phyloP scores from a whole-genome alignment of 2,113 vertebrate species.

The Poeciliopsis turrubarensis region DNA sequence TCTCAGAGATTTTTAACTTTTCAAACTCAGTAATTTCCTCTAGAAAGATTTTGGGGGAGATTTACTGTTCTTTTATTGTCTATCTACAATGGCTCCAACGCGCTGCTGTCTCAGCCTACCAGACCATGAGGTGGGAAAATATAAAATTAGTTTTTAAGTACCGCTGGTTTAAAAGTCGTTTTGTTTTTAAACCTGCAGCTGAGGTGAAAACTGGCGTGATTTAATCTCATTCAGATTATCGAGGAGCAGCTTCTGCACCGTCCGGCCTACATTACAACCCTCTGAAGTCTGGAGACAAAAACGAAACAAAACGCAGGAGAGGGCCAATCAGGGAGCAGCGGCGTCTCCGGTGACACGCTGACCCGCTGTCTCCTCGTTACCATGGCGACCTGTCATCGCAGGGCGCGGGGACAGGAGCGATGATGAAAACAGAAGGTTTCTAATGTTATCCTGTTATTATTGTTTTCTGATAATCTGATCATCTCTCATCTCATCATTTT shows the following conservation, averaged over 20 bases:
- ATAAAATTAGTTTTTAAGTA: no score
- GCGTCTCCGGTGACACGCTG: slow-evolving; percentile 72
- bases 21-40: no score
- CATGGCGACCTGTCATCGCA: slow-evolving; percentile 66
- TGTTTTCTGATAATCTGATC: slow-evolving; percentile 11
- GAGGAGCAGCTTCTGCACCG: slow-evolving; percentile 15
- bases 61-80: no score
- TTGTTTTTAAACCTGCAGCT: neutral
- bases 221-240: neutral
- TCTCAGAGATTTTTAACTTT: no score
- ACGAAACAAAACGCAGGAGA: neutral
- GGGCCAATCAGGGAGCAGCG: slow-evolving; percentile 63
- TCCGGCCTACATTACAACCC: slow-evolving; percentile 49
- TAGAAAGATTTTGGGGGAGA: no score
- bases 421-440: slow-evolving; percentile 14
- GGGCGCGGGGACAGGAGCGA: slow-evolving; percentile 19
- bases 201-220: neutral
- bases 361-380: slow-evolving; percentile 72
- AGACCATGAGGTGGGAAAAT: no score
- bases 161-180: no score
- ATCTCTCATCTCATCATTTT: neutral
- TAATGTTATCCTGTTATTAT: slow-evolving; percentile 28
- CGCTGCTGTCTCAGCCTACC: no score
- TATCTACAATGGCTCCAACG: no score
- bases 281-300: slow-evolving; percentile 17